Evolutionary conservation across 2,888 invertebrate genomes (phyloP).

Genomic region (Melinopterus prodromus): DNA sequence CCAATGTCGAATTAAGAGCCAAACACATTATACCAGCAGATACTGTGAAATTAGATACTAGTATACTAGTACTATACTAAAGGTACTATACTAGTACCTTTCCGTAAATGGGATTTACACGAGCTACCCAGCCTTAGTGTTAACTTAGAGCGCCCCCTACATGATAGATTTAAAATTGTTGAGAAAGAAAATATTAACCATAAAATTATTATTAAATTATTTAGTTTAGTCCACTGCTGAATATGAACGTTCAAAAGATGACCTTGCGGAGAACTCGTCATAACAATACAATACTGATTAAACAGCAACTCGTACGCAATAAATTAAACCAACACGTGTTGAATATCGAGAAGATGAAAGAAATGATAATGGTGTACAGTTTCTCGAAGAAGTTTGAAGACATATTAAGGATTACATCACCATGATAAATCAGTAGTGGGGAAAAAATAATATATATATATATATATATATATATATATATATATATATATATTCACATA

Average conservation of each 20-base stretch:
- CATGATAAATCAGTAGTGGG: neutral
- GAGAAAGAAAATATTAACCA: too few relatives aligned
- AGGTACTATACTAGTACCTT: slow-evolving; percentile 32
- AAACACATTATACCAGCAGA: neutral
- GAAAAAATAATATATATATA: neutral
- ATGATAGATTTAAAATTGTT: neutral
- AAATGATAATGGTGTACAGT: neutral
- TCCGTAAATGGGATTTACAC: slow-evolving; percentile 35
- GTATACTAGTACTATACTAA: slow-evolving; percentile 30
- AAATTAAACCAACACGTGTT: neutral
- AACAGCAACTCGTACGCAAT: neutral
- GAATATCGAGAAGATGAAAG: neutral
- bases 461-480: too few relatives aligned
- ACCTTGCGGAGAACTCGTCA: neutral
- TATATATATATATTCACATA: too few relatives aligned
- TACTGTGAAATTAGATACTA: neutral
- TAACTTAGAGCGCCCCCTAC: slow-evolving; percentile 32
- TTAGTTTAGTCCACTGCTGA: neutral
- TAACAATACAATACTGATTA: neutral
- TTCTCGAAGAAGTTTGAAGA: neutral
- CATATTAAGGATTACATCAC: neutral
- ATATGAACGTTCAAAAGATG: neutral
- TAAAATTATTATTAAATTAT: neutral
- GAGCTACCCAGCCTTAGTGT: slow-evolving; percentile 24
- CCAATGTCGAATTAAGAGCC: neutral